phyloP scores from a whole-genome alignment of 30 jellyfish, hydroid and myxozoan genomes.

The Chironex yamaguchii region DNA sequence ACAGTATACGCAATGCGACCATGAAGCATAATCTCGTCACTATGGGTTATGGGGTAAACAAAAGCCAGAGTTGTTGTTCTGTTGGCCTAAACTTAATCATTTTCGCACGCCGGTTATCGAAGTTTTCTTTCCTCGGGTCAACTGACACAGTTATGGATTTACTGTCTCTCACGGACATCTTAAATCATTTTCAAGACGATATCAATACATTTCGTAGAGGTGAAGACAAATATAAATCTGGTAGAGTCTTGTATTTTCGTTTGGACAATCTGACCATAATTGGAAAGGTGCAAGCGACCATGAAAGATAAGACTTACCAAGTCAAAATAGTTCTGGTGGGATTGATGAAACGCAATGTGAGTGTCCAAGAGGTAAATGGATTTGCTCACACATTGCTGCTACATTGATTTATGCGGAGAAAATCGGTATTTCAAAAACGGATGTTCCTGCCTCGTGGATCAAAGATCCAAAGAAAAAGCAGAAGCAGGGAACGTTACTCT shows the following conservation, averaged over 20 bases:
- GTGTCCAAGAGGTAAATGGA: conserved; percentile 53
- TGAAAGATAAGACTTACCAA: conserved; percentile 46
- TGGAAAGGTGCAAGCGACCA: conserved; percentile 45
- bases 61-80: background rate
- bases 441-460: conserved; percentile 54
- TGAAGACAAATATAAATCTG: conserved; percentile 15
- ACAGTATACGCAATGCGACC: conserved; percentile 45
- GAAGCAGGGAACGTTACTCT: conserved; percentile 12
- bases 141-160: conserved; percentile 4
- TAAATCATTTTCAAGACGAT: conserved; percentile 39
- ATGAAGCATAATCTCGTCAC: conserved; percentile 28
- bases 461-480: conserved; percentile 34
- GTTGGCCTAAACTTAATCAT: conserved; percentile 12
- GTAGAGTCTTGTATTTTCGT: conserved; percentile 35
- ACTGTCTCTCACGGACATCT: conserved; percentile 50
- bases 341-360: conserved; percentile 43
- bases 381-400: conserved; percentile 52
- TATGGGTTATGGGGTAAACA: conserved; percentile 43
- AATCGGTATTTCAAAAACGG: conserved; percentile 23
- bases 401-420: conserved; percentile 48
- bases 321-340: conserved; percentile 25
- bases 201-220: conserved; percentile 30
- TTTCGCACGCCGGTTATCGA: conserved; percentile 14
- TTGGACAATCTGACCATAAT: conserved; percentile 25
- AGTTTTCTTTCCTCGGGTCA: conserved; percentile 35